Conservation (phyloP, 2,113 vertebrate genomes). For the Phyllopteryx taeniolatus region DNA sequence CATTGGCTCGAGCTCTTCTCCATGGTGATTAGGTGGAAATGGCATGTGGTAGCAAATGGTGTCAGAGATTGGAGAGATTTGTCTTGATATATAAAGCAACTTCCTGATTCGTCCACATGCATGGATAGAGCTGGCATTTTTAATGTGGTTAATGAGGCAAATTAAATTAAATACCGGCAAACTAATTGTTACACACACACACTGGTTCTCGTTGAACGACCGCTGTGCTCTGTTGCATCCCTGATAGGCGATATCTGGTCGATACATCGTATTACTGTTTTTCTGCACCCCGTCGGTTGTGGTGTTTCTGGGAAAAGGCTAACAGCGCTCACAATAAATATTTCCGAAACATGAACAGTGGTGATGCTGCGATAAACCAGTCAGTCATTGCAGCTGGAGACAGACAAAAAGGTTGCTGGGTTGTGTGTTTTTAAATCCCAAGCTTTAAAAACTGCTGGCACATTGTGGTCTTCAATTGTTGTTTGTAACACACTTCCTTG, state of each 20-base stretch:
- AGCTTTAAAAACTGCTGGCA: no score
- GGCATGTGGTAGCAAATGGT: neutral
- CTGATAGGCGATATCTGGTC: neutral
- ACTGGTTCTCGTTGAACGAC: neutral
- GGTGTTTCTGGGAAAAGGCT: neutral
- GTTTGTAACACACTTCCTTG: conserved; percentile 1
- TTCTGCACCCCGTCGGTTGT: neutral
- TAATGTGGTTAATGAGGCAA: neutral
- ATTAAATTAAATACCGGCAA: conserved; percentile 1
- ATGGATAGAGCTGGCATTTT: neutral
- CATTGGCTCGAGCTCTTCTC: neutral
- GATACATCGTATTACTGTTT: neutral
- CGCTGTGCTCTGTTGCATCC: neutral
- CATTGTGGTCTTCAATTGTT: neutral
- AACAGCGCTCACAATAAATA: no score
- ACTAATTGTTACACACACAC: conserved; percentile 2
- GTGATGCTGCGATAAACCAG: neutral
- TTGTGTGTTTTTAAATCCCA: no score
- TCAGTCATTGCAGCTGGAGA: neutral
- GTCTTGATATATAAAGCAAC: neutral
- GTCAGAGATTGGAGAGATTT: neutral
- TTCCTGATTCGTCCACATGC: neutral
- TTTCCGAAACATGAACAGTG: neutral
- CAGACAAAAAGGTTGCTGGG: neutral
- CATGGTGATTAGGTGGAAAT: neutral